These are phyloP conservation scores for Eupithecia pulchellata DNA, from an alignment of 2,888 invertebrate species.

Conservation along the genomic window DNA sequence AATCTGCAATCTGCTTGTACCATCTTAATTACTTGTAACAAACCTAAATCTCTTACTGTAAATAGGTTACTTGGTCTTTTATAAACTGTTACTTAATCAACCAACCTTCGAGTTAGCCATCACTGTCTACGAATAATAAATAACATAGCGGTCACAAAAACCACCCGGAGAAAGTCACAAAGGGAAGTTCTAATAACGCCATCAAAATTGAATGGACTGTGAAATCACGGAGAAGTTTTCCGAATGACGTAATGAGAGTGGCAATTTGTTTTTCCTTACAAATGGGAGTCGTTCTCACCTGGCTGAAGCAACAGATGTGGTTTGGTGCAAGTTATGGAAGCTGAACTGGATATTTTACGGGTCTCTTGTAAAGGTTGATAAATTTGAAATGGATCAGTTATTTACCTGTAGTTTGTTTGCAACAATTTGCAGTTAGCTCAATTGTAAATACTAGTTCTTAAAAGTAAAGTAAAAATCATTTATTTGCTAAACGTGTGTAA, in stretches of 20 bases:
- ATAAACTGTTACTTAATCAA: not conserved
- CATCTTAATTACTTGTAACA: no score
- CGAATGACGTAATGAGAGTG: constrained; percentile 72
- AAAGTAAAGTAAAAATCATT: no score
- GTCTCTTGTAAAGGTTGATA: no score
- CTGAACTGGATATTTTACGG: not conserved
- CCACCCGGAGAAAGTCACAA: constrained; percentile 35
- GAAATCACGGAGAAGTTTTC: constrained; percentile 71
- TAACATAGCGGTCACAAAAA: constrained; percentile 9
- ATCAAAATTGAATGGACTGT: constrained; percentile 70
- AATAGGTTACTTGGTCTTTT: not conserved
- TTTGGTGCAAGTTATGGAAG: constrained; percentile 55
- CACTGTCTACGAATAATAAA: not conserved
- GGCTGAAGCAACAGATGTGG: constrained; percentile 73
- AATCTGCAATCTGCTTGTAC: no score
- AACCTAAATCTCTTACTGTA: not conserved
- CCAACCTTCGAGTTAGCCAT: not conserved
- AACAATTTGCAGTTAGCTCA: no score
- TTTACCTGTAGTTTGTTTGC: no score
- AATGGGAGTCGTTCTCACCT: constrained; percentile 73
- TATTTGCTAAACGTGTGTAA: no score
- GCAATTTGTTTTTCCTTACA: constrained; percentile 78
- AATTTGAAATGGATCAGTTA: no score
- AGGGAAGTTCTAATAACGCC: constrained; percentile 62
- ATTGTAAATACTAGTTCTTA: no score